Evolutionary conservation across 2,797 vertebrate species (phyloP).

Genomic region (Protonibea diacanthus): DNA sequence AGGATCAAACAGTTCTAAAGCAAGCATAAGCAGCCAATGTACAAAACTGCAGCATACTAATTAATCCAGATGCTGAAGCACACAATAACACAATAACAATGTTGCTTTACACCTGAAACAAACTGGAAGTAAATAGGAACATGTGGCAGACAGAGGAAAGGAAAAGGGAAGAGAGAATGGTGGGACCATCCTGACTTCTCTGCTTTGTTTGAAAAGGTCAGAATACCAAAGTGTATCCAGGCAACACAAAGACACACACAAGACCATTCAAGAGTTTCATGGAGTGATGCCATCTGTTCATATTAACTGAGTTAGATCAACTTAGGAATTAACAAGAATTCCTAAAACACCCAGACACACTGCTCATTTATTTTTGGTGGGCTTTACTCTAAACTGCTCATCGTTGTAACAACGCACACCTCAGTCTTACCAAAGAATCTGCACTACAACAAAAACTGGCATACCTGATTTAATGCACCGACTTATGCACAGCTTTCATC

Average conservation of each 20-base stretch:
- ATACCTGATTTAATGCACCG: conserved; percentile 8
- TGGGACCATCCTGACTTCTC: conserved; percentile 27
- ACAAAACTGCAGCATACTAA: conserved; percentile 3
- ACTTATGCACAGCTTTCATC: conserved; percentile 15
- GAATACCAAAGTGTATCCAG: conserved; percentile 69
- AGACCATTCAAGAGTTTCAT: conserved; percentile 25
- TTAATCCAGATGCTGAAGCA: background rate
- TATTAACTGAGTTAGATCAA: conserved; percentile 40
- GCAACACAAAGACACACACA: conserved; percentile 58
- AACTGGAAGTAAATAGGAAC: background rate
- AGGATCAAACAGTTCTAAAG: background rate
- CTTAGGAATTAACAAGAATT: conserved; percentile 32
- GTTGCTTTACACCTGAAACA: background rate
- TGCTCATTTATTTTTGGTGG: background rate
- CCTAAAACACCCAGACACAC: conserved; percentile 29
- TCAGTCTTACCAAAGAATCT: background rate
- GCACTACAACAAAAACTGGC: background rate
- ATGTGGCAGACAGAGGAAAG: conserved; percentile 19
- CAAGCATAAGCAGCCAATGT: background rate
- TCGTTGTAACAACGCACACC: background rate
- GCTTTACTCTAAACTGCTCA: conserved; percentile 1
- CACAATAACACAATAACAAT: background rate
- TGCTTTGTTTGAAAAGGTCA: conserved; percentile 75
- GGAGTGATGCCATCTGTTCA: conserved; percentile 47
- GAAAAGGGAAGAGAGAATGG: background rate